A percentile compares a stretch with the other conserved stretches of the same genome.
phyloP scores from a whole-genome alignment of 2,113 vertebrate genomes.

The Machaerirhynchus nigripectus region DNA sequence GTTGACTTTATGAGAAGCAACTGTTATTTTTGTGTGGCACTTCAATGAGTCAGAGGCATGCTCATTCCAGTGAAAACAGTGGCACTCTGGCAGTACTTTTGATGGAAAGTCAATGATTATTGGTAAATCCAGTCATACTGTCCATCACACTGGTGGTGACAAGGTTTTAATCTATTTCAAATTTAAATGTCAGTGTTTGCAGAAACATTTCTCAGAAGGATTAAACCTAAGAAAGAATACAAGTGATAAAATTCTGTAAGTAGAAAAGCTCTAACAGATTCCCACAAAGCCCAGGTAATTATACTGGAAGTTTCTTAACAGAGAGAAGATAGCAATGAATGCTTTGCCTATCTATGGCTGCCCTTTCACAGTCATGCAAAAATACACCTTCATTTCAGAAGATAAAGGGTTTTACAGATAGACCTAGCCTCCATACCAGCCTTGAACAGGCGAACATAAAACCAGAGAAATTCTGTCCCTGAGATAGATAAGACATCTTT shows the following conservation, averaged over 20 bases:
- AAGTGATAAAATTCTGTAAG: not conserved
- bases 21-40: constrained; percentile 59
- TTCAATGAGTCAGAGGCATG: constrained; percentile 2
- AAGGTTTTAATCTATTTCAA: not conserved
- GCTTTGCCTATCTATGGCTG: not conserved
- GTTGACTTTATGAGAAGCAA: constrained; percentile 61
- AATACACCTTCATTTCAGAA: not conserved
- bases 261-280: not conserved
- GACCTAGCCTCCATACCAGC: not conserved
- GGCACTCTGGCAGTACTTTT: not conserved
- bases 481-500: not conserved
- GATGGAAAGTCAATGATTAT: not conserved
- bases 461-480: not conserved
- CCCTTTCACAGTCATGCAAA: not conserved
- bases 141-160: not conserved
- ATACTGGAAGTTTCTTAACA: not conserved
- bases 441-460: not conserved
- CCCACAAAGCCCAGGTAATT: not conserved
- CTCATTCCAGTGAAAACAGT: constrained; percentile 21
- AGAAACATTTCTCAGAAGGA: not conserved
- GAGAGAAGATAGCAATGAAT: not conserved
- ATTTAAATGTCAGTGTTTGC: not conserved
- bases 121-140: not conserved
- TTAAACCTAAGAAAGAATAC: not conserved
- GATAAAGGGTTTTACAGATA: not conserved